Conservation (phyloP, 2,797 vertebrate genomes). For the Mergus octosetaceus region DNA sequence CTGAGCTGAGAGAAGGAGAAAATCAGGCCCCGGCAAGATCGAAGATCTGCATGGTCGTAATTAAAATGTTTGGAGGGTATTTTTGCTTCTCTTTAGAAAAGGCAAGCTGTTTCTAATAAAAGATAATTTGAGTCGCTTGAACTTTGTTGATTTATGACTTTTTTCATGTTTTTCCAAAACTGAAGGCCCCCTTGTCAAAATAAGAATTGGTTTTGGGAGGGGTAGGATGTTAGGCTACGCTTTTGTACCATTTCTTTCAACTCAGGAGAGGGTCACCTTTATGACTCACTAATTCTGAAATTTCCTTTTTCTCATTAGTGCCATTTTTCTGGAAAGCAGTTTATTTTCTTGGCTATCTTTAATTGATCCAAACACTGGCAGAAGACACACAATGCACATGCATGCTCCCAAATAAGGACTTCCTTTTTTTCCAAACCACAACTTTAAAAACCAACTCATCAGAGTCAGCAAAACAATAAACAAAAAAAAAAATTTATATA, state of each 20-base stretch:
- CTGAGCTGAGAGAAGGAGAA: not conserved
- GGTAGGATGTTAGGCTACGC: not conserved
- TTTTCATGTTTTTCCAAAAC: slow-evolving; percentile 41
- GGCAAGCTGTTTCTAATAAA: slow-evolving; percentile 58
- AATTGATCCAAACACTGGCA: slow-evolving; percentile 4
- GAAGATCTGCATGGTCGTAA: slow-evolving; percentile 21
- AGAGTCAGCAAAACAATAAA: not conserved
- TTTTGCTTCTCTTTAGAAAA: slow-evolving; percentile 8
- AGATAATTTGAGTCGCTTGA: not conserved
- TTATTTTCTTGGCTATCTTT: slow-evolving; percentile 12
- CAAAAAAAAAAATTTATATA: not conserved
- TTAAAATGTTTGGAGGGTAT: slow-evolving; percentile 41
- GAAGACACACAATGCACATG: not conserved
- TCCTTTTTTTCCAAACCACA: not conserved
- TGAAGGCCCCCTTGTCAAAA: not conserved
- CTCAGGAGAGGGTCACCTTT: not conserved
- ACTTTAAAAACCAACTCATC: not conserved
- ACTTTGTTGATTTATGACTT: not conserved
- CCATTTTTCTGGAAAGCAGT: not conserved
- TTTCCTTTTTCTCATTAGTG: not conserved
- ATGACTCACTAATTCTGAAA: not conserved
- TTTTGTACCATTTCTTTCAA: not conserved
- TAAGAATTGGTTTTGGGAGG: not conserved
- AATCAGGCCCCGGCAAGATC: not conserved
- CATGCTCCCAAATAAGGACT: not conserved